phyloP scores from a whole-genome alignment of 2,888 invertebrate species.

The Seira sanloemensis region DNA sequence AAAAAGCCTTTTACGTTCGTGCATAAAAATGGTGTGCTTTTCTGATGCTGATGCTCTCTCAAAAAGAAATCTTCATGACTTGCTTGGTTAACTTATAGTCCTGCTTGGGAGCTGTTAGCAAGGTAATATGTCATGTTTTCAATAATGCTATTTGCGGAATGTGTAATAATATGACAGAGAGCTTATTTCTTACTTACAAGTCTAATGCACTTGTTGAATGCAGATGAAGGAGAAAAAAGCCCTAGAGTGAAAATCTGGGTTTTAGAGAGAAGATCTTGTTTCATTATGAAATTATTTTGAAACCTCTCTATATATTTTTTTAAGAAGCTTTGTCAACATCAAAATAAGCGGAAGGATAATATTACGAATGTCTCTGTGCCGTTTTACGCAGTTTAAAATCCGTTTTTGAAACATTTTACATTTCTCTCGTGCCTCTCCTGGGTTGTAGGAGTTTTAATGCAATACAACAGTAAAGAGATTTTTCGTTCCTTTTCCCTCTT shows the following conservation, averaged over 20 bases:
- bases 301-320: background rate
- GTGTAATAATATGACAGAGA: too few relatives aligned
- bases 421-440: background rate
- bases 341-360: background rate
- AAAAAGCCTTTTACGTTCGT: slow-evolving; percentile 48
- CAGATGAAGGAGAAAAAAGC: background rate
- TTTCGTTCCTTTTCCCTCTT: too few relatives aligned
- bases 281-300: background rate
- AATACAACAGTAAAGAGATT: background rate
- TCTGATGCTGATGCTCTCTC: background rate
- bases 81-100: slow-evolving; percentile 22
- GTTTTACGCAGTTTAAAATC: too few relatives aligned
- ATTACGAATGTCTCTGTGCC: too few relatives aligned
- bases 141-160: background rate
- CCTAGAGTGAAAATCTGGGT: background rate
- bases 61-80: slow-evolving; percentile 17
- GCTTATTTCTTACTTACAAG: too few relatives aligned
- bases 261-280: background rate
- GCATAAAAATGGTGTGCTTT: slow-evolving; percentile 24
- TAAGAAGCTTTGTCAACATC: background rate
- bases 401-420: background rate
- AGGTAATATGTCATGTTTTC: slow-evolving; percentile 57
- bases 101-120: slow-evolving; percentile 57
- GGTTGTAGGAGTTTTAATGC: background rate
- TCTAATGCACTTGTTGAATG: slow-evolving; percentile 35